A percentile compares a stretch with the other conserved stretches of the same genome.
phyloP scores from a whole-genome alignment of 2,888 invertebrate genomes.

The Caenorhabditis sp. region DNA sequence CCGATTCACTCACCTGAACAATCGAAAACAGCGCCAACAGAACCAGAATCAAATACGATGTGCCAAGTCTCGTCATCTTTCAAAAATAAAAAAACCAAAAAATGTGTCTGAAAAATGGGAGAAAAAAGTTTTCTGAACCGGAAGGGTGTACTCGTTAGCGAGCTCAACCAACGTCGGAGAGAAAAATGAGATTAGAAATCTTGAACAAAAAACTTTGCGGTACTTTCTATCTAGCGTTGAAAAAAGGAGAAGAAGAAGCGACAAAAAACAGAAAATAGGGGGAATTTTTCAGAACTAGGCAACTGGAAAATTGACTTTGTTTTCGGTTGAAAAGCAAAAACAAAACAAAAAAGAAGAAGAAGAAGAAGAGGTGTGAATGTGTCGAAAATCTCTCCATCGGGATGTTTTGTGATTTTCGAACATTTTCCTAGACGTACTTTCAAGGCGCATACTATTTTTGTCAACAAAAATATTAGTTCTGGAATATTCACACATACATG shows the following conservation, averaged over 20 bases:
- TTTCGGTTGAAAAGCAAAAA: neutral
- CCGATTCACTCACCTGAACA: no score
- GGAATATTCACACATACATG: no score
- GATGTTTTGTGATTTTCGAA: no score
- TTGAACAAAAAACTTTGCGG: neutral
- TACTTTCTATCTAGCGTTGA: neutral
- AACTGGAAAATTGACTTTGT: neutral
- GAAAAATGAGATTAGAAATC: neutral
- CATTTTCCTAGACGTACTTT: no score
- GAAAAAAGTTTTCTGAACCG: neutral
- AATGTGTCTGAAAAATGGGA: neutral
- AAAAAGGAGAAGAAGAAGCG: neutral
- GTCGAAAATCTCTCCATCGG: no score
- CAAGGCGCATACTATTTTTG: no score
- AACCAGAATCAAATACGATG: no score
- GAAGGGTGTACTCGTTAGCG: neutral
- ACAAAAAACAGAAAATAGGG: neutral
- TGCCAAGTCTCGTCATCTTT: neutral
- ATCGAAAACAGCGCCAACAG: no score
- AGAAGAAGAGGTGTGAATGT: no score
- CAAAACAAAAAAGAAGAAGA: no score
- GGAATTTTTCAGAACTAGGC: neutral
- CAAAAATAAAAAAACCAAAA: neutral
- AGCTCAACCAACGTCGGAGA: neutral
- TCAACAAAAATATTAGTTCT: no score